A percentile compares a stretch with the other conserved stretches of the same genome.
These are phyloP conservation scores for Tetragonula carbonaria DNA, from an alignment of 2,888 invertebrate species.

Conservation along the genomic window DNA sequence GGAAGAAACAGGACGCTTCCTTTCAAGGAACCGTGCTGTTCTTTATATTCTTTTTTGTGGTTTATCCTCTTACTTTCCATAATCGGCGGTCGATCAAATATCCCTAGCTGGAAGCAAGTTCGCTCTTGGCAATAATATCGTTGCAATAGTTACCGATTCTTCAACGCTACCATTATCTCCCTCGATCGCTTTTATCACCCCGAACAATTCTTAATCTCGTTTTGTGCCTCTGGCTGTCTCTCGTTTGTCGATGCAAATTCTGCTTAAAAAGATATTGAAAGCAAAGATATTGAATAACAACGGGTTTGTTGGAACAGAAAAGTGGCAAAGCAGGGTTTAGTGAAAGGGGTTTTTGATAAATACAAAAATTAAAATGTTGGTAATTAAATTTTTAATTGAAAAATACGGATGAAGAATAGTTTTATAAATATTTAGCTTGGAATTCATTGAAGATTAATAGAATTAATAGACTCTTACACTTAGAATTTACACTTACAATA, in stretches of 20 bases:
- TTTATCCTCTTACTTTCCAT: constrained; percentile 42
- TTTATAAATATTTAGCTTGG: no score
- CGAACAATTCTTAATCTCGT: constrained; percentile 36
- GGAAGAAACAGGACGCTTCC: background rate
- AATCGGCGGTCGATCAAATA: constrained; percentile 56
- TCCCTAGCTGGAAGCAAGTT: constrained; percentile 57
- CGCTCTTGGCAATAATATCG: constrained; percentile 57
- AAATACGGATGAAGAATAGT: no score
- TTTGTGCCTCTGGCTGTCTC: constrained; percentile 17
- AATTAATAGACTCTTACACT: no score
- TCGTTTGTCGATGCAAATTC: constrained; percentile 12
- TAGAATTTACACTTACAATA: no score
- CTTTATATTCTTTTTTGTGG: constrained; percentile 15
- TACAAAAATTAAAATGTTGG: no score
- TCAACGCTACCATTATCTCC: constrained; percentile 30
- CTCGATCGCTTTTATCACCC: constrained; percentile 34
- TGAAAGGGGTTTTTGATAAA: no score
- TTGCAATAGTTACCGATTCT: constrained; percentile 52
- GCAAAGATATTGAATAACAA: background rate
- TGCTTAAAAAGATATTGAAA: background rate
- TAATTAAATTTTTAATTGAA: no score
- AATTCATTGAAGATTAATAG: no score
- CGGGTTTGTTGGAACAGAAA: background rate
- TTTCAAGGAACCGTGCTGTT: background rate
- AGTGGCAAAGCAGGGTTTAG: no score